Evolutionary conservation across 2,797 vertebrate genomes (phyloP).

Genomic region (Neoniphon sammara): DNA sequence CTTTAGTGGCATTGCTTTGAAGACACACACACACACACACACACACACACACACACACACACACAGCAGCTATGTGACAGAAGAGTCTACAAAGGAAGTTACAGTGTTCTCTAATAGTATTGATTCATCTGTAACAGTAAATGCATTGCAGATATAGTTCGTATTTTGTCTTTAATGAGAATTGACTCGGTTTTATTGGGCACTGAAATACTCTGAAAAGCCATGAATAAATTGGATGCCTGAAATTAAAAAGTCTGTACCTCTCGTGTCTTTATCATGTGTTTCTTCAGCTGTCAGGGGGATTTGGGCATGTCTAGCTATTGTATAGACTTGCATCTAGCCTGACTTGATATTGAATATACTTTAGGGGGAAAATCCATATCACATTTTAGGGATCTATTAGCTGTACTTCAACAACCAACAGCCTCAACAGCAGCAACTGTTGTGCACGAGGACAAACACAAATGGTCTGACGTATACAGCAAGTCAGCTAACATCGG

Average conservation of each 20-base stretch:
- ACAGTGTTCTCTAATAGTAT: slow-evolving; percentile 8
- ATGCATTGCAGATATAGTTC: slow-evolving; percentile 21
- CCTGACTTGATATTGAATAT: background rate
- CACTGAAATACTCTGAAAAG: slow-evolving; percentile 30
- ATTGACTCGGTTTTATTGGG: slow-evolving; percentile 44
- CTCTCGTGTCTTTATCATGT: slow-evolving; percentile 45
- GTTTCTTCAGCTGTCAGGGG: slow-evolving; percentile 46
- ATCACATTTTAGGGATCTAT: slow-evolving; percentile 29
- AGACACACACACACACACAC: background rate
- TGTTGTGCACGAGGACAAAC: slow-evolving; percentile 10
- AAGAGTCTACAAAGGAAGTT: slow-evolving; percentile 19
- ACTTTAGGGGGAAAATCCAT: background rate
- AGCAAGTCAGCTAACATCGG: slow-evolving; percentile 42
- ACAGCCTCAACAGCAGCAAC: background rate
- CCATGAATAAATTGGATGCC: slow-evolving; percentile 52
- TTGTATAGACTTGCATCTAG: background rate
- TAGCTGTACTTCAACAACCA: background rate
- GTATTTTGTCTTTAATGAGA: slow-evolving; percentile 52
- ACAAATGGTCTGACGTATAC: slow-evolving; percentile 28
- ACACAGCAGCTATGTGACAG: background rate
- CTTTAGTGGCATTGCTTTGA: slow-evolving; percentile 4
- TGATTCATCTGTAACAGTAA: slow-evolving; percentile 38
- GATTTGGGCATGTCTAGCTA: slow-evolving; percentile 42
- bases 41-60: background rate
- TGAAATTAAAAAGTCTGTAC: slow-evolving; percentile 49